Evolutionary conservation across 2,113 vertebrate genomes (phyloP).

Genomic region (Lepus europaeus): DNA sequence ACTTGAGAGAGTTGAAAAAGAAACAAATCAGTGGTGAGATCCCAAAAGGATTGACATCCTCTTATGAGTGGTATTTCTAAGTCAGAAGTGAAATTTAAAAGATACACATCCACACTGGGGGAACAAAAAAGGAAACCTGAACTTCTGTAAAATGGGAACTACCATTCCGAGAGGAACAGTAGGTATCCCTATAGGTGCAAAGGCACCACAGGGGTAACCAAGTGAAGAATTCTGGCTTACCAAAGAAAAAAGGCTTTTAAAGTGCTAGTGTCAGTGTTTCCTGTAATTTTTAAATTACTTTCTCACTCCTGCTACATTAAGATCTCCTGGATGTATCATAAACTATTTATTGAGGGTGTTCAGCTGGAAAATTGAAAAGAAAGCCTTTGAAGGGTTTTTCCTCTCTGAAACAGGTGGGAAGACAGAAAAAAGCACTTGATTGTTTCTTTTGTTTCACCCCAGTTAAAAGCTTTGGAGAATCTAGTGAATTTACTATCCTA

Average conservation of each 20-base stretch:
- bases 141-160: constrained; percentile 41
- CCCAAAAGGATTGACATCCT: constrained; percentile 19
- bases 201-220: background rate
- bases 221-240: background rate
- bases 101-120: background rate
- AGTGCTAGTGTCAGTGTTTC: constrained; percentile 52
- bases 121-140: constrained; percentile 9
- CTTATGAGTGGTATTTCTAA: background rate
- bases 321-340: constrained; percentile 75
- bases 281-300: constrained; percentile 78
- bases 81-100: constrained; percentile 23
- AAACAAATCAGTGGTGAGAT: background rate
- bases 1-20: background rate
- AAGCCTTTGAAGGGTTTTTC: constrained; percentile 73
- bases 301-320: constrained; percentile 72
- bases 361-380: constrained; percentile 80
- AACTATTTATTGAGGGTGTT: constrained; percentile 75
- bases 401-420: constrained; percentile 65
- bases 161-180: background rate
- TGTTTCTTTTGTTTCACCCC: constrained; percentile 68
- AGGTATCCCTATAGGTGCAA: background rate
- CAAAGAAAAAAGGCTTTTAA: constrained; percentile 9
- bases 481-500: constrained; percentile 26
- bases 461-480: constrained; percentile 51
- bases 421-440: constrained; percentile 60